Percentiles rank a stretch among this genome's conserved stretches.
Evolutionary conservation across 1,140 invertebrate species (phyloP).

Genomic region (Calephelis nemesis): DNA sequence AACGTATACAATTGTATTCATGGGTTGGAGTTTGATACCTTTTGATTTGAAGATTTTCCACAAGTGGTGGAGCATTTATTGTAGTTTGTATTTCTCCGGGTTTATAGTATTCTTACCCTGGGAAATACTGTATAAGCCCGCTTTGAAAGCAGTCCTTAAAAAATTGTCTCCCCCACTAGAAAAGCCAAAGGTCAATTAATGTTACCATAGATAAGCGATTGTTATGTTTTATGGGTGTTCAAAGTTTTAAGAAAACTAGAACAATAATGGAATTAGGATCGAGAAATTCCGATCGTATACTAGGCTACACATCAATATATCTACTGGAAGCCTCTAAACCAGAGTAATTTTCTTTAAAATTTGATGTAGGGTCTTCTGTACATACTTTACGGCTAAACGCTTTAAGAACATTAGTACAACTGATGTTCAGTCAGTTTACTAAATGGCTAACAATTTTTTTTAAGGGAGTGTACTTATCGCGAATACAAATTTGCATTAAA

Average conservation of each 20-base stretch:
- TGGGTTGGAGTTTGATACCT: conserved; percentile 91
- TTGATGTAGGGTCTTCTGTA: too few species aligned
- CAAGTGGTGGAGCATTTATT: conserved; percentile 62
- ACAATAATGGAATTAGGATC: not conserved
- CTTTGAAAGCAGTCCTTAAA: conserved; percentile 37
- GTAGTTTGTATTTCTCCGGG: conserved; percentile 61
- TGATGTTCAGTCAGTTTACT: too few species aligned
- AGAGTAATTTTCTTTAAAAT: not conserved
- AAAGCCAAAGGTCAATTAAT: conserved; percentile 23
- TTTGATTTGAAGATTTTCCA: conserved; percentile 87
- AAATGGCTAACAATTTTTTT: too few species aligned
- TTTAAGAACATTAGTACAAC: too few species aligned
- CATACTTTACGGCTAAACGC: too few species aligned
- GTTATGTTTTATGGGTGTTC: not conserved
- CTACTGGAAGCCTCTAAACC: not conserved
- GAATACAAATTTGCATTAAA: too few species aligned
- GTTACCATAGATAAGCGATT: not conserved
- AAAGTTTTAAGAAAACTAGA: not conserved
- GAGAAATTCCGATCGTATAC: not conserved
- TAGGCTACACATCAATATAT: not conserved
- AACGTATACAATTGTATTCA: conserved; percentile 88
- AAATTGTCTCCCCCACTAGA: conserved; percentile 27
- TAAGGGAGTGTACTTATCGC: too few species aligned
- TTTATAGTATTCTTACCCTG: conserved; percentile 66
- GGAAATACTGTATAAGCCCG: conserved; percentile 58